A percentile compares a stretch with the other conserved stretches of the same genome.
These are phyloP conservation scores for Phalloptychus januarius DNA, from an alignment of 2,797 vertebrate species.

Conservation along the genomic window DNA sequence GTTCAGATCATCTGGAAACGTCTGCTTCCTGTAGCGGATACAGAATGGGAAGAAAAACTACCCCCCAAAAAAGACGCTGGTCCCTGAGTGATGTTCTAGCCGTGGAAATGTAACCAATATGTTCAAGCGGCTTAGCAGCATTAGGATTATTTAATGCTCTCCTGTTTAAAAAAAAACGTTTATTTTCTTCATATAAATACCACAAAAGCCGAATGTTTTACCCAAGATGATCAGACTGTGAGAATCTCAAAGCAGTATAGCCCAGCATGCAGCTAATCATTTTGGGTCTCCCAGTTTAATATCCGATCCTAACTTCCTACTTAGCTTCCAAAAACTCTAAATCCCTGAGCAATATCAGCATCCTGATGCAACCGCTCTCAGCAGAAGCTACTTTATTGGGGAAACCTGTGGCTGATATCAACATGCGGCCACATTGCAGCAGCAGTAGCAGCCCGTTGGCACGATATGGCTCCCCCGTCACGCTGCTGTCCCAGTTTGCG, in stretches of 20 bases:
- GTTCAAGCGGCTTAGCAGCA: neutral
- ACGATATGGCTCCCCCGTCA: conserved; percentile 6
- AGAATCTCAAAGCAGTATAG: neutral
- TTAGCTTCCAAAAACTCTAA: neutral
- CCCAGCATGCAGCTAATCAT: neutral
- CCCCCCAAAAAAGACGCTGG: neutral
- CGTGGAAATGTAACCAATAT: neutral
- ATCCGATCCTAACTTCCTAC: neutral
- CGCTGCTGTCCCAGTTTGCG: conserved; percentile 8
- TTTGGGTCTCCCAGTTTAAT: neutral
- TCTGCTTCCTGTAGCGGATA: neutral
- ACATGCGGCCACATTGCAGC: conserved; percentile 7
- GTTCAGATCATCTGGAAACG: neutral
- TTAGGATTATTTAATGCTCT: neutral
- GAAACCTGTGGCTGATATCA: conserved; percentile 38
- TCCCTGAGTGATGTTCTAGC: too few relatives aligned
- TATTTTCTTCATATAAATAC: neutral
- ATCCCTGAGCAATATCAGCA: neutral
- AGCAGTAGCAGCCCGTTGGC: conserved; percentile 1
- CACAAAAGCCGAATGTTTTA: neutral
- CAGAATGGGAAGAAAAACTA: neutral
- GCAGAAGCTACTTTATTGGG: conserved; percentile 14
- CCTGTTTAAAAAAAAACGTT: neutral
- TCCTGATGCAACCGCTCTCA: neutral
- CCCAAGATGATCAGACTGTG: neutral